A percentile compares a stretch with the other conserved stretches of the same genome.
These are phyloP conservation scores for Clarias platycephalus DNA, from an alignment of 2,797 vertebrate genomes.

Conservation along the genomic window DNA sequence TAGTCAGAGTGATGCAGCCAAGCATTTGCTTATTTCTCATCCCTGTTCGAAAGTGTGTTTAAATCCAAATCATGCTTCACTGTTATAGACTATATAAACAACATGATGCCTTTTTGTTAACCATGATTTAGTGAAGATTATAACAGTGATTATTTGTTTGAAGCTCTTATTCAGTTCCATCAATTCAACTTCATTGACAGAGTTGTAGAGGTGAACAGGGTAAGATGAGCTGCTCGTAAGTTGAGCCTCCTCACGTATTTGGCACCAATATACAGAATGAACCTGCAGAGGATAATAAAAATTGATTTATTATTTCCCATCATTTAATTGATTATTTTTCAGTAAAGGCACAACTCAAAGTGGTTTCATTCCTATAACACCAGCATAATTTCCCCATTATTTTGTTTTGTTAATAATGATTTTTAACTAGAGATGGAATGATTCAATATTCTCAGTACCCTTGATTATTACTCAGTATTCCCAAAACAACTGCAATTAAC, in stretches of 20 bases:
- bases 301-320: neutral
- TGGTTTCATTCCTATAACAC: neutral
- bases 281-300: neutral
- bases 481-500: no score
- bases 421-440: neutral
- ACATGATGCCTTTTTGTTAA: neutral
- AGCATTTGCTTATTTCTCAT: constrained; percentile 13
- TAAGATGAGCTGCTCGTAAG: constrained; percentile 14
- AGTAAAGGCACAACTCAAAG: neutral
- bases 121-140: neutral
- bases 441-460: neutral
- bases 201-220: constrained; percentile 2
- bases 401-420: neutral
- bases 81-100: neutral
- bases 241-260: neutral
- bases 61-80: neutral
- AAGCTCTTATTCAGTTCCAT: neutral
- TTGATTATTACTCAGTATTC: neutral
- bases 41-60: neutral
- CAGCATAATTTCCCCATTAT: neutral
- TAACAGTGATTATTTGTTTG: neutral
- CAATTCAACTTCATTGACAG: constrained; percentile 1
- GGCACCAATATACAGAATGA: neutral
- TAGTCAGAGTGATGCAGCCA: constrained; percentile 21
- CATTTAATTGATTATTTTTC: neutral